Evolutionary conservation across 2,113 vertebrate genomes (phyloP).

Genomic region (Burhinus oedicnemus): DNA sequence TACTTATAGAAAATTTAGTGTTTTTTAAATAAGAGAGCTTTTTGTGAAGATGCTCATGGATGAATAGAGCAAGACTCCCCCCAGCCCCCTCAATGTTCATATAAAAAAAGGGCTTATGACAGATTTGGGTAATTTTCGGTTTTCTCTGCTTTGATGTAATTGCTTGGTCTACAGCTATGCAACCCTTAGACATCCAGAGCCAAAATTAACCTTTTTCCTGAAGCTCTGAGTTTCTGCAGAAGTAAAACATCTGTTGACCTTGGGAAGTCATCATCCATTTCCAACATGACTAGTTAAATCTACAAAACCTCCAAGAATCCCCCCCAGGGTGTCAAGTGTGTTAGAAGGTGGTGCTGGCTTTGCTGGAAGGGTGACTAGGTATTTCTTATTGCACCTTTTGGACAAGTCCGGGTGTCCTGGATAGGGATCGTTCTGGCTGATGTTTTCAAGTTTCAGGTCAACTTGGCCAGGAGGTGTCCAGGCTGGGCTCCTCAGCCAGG

Average conservation of each 20-base stretch:
- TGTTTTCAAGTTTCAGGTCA: not conserved
- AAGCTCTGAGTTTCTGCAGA: not conserved
- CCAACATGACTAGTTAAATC: not conserved
- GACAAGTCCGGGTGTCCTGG: not conserved
- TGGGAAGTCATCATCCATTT: not conserved
- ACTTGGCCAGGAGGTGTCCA: not conserved
- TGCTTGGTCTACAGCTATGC: not conserved
- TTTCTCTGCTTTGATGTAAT: not conserved
- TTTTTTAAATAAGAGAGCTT: not conserved
- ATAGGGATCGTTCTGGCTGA: not conserved
- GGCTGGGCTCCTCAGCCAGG: not conserved
- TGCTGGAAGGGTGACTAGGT: not conserved
- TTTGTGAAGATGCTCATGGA: not conserved
- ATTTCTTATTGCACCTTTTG: not conserved
- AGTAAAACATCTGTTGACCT: not conserved
- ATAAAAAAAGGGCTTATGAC: not conserved
- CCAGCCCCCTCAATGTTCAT: not conserved
- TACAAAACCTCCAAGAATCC: not conserved
- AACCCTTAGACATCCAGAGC: not conserved
- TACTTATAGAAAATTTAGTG: not conserved
- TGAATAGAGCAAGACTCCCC: not conserved
- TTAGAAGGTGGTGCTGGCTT: not conserved
- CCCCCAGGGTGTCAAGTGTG: no score
- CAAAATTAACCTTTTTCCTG: not conserved
- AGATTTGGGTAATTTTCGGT: not conserved